Evolutionary conservation across 2,888 invertebrate species (phyloP), one percentile per base, ranked within the genome.

Genomic region (Eristalis pertinax): DNA sequence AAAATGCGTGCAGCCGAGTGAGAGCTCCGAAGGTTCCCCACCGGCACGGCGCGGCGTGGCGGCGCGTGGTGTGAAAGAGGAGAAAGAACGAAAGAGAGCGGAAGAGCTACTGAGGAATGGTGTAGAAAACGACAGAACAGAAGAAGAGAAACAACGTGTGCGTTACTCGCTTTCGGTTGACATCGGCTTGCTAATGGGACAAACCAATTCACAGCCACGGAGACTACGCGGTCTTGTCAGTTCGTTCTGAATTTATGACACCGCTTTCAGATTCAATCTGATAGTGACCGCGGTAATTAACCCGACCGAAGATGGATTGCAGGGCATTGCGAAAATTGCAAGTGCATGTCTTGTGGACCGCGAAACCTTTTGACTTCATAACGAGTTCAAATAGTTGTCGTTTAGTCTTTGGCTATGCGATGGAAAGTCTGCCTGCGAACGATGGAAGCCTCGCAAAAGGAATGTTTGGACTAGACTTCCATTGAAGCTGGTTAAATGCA

Each of bases 1-100:
- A 69, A 77, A 74, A 38, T 50, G 74, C 60, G 64, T 29, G 62
- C 32, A 64, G 68, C 77, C 62, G 38, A 64, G 63, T 65, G 58
- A 80, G 79, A 73, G 73, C 67, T 73, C 43, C 58, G 26, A 11
- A 26, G 60, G 15, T 10, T 38, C 50, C 29, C 29, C 63, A 19
- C 29, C 19, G 29, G n/a, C n/a, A n/a, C n/a, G n/a, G n/a, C n/a
- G 32, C 60, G 41, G 43, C 58, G 43, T 58, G 41, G 13, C 32
- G 50, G 8, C 32, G 50, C 22, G 29, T 26, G 19, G 70, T 58
- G 56, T 70, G 70, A 19, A 64, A 41, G 26, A 72, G 60, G 60
- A 73, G n/a, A 72, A 73, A 24, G 19, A 64, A 32, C 67, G 43
- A 19, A 35, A 32, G 32, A 24, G n/a, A 67, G 24, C 38, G 35